A percentile compares a stretch with the other conserved stretches of the same genome.
These are phyloP conservation scores for Aromia moschata DNA, from an alignment of 2,888 invertebrate genomes.

Conservation along the genomic window DNA sequence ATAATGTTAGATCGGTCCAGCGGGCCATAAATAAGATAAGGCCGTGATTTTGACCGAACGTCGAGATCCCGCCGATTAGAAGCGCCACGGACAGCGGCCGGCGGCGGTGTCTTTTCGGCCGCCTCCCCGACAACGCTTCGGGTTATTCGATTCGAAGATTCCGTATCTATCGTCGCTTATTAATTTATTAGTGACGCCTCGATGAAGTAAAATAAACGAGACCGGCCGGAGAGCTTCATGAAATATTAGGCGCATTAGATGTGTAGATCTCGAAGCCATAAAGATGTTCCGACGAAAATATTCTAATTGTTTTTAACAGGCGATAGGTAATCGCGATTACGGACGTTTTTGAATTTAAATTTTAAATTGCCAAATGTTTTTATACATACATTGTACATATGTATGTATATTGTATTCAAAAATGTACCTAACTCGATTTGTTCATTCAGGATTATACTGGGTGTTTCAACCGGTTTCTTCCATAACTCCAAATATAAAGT, in stretches of 20 bases:
- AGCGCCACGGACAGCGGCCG: conserved; percentile 51
- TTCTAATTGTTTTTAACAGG: too few relatives aligned
- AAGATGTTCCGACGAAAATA: background rate
- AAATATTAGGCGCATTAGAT: conserved; percentile 20
- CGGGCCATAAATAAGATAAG: conserved; percentile 62
- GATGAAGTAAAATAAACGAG: conserved; percentile 35
- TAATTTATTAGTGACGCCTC: conserved; percentile 52
- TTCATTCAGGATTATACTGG: too few relatives aligned
- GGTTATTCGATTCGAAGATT: conserved; percentile 55
- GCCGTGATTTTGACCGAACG: conserved; percentile 60
- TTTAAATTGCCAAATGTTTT: too few relatives aligned
- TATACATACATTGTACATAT: too few relatives aligned
- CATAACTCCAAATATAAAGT: too few relatives aligned
- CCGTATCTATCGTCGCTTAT: conserved; percentile 53
- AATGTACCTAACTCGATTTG: too few relatives aligned
- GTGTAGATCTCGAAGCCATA: conserved; percentile 2
- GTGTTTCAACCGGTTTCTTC: too few relatives aligned
- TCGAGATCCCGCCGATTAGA: conserved; percentile 59
- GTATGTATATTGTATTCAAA: too few relatives aligned
- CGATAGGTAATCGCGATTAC: too few relatives aligned
- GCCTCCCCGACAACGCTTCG: conserved; percentile 53
- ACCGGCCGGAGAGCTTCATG: conserved; percentile 21
- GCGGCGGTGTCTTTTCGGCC: conserved; percentile 54
- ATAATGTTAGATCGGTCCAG: conserved; percentile 58
- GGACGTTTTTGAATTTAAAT: too few relatives aligned